These are phyloP conservation scores for Chelonus formosanus DNA, from an alignment of 2,888 invertebrate genomes.

Conservation along the genomic window DNA sequence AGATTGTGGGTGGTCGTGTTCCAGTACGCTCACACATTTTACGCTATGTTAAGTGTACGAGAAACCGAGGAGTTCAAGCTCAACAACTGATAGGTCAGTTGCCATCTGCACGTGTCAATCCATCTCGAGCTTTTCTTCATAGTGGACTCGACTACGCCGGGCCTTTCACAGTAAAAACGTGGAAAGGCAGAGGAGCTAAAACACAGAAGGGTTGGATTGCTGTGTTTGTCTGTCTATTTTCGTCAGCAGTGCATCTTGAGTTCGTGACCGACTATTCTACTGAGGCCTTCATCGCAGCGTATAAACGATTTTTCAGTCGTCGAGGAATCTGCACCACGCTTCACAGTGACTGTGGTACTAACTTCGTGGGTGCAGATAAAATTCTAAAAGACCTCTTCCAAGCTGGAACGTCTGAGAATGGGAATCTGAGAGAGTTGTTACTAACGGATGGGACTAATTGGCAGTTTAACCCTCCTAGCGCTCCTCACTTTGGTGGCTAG, in stretches of 20 bases:
- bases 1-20: too few species aligned
- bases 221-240: slow-evolving; percentile 45
- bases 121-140: slow-evolving; percentile 28
- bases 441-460: slow-evolving; percentile 39
- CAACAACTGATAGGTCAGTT: slow-evolving; percentile 49
- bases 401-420: not conserved
- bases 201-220: slow-evolving; percentile 41
- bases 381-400: slow-evolving; percentile 18
- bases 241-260: too few species aligned
- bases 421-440: not conserved
- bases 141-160: slow-evolving; percentile 40
- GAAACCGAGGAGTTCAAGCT: slow-evolving; percentile 9
- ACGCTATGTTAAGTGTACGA: slow-evolving; percentile 20
- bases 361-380: not conserved
- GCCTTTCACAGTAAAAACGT: slow-evolving; percentile 28
- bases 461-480: slow-evolving; percentile 46
- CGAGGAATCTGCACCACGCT: slow-evolving; percentile 32
- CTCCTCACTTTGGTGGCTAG: slow-evolving; percentile 50
- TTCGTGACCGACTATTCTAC: too few species aligned
- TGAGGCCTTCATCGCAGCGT: too few species aligned
- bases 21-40: slow-evolving; percentile 24
- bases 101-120: slow-evolving; percentile 36
- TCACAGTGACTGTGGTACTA: not conserved
- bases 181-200: slow-evolving; percentile 26
- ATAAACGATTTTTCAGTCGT: slow-evolving; percentile 39